Evolutionary conservation across 2,888 invertebrate genomes (phyloP), one percentile per base, ranked within the genome.

Genomic region (Oscheius sp.): DNA sequence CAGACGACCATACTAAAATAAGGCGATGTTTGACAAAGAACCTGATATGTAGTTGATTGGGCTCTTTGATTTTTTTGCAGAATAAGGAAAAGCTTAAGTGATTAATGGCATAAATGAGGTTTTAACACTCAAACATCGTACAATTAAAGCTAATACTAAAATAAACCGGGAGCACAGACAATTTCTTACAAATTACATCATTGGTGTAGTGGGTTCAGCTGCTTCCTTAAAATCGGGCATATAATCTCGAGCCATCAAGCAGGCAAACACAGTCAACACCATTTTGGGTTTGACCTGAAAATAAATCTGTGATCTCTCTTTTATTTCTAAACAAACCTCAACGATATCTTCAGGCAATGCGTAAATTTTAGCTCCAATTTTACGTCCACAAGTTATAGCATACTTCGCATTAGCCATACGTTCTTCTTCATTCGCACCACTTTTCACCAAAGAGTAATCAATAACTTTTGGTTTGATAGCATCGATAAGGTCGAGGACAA

Each of bases 201-300:
- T 61, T 5, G 61, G 61, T 12, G 43, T 35, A 23, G 21, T 61
- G 12, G 61, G 61, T 21, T n/a, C 61, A 16, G 61, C 41, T 21
- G 45, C 61, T 61, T 77, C 77, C 21, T 93, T 94, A 93, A 94
- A 93, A 88, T 93, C 92, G 81, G 96, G 96, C 87, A 95, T 93
- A 90, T 95, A 96, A 91, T 96, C 97, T 88, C 95, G 92, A 35
- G 95, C 95, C 98, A 99, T 99, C 88, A 99, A 92, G 89, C 98
- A 98, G 35, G 99, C 98, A 91, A 99, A 99, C 83, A 99, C 94
- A 2, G 99, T 99, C 97, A 99, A 96, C 75, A 99, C 94, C 96
- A 99, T 95, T 91, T 97, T 99, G 73, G 93, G 94, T 90, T 98
- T 98, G 25, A 96, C 93, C 59, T 84, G 71, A 43, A 82, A 73